These are phyloP conservation scores for Myotis daubentonii DNA, from an alignment of 2,797 vertebrate genomes.

Conservation along the genomic window DNA sequence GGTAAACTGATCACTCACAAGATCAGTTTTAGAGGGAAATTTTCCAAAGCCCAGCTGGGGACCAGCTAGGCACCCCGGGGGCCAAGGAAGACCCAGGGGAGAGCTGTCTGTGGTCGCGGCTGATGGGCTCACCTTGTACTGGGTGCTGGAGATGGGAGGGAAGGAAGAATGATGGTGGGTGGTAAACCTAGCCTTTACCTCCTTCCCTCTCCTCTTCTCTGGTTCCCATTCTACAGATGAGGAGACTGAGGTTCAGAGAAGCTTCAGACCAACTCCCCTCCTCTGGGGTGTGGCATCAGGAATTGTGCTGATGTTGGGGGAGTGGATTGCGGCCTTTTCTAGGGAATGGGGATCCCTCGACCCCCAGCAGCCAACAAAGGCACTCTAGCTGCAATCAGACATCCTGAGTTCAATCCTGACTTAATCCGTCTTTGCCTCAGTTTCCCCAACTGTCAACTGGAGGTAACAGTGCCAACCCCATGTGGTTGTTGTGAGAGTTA, in stretches of 20 bases:
- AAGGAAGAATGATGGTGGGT: not conserved
- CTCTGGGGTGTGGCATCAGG: not conserved
- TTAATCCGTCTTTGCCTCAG: not conserved
- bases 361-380: not conserved
- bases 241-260: not conserved
- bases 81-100: not conserved
- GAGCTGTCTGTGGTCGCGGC: fast-evolving
- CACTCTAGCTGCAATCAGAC: not conserved
- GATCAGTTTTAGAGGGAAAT: not conserved
- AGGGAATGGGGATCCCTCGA: not conserved
- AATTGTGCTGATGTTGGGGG: not conserved
- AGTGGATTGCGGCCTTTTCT: not conserved
- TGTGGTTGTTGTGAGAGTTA: not conserved
- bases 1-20: not conserved
- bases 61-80: not conserved
- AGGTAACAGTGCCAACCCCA: not conserved
- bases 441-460: not conserved
- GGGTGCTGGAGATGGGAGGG: not conserved
- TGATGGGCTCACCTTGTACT: not conserved
- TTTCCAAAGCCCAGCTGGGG: not conserved
- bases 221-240: not conserved
- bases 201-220: not conserved
- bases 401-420: not conserved
- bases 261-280: not conserved
- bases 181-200: not conserved